Evolutionary conservation across 2,113 vertebrate genomes (phyloP), one percentile per base, ranked within the genome.

Genomic region (Choloepus hoffmanni): DNA sequence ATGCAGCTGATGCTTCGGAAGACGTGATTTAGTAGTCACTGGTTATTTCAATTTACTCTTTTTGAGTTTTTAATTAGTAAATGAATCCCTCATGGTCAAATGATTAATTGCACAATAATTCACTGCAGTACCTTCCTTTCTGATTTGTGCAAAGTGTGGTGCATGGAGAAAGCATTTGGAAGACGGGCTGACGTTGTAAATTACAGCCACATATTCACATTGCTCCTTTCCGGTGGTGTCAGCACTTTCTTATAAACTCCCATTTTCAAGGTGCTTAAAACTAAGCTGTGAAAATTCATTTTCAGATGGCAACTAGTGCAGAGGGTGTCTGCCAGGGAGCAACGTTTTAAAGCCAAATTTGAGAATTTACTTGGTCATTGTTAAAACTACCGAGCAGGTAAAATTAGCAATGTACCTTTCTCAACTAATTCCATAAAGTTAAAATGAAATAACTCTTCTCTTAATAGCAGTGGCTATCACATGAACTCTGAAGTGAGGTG

Each of bases 51-150:
- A 99, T 99, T 99, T 98, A 97, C 96, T 98, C 98, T 98, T 99
- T 99, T 99, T 99, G 98, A 97, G 83, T 99, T 99, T 99, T 99
- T 99, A 99, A 99, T 99, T 99, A 99, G 99, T 98, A 99, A 99
- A 99, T 99, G 98, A 99, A 98, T 99, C 98, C 97, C 98, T 99
- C 98, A 98, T 98, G 99, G 98, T 98, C 97, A 92, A 98, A 98
- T 99, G 99, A 99, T 99, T 99, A 99, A 99, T 99, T 99, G 96
- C 96, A 97, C 98, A 98, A 98, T 99, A 98, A 99, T 98, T 98
- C 98, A 98, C 96, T 97, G 96, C 76, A 96, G 97, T 96, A 48
- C 97, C 95, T 98, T 97, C 97, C 97, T 97, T 97, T 95, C 85
- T 96, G 94, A 24, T 98, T 96, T 95, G 96, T 94, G 96, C 83